Evolutionary conservation across 2,797 vertebrate species (phyloP).

Genomic region (Danio kyathit): DNA sequence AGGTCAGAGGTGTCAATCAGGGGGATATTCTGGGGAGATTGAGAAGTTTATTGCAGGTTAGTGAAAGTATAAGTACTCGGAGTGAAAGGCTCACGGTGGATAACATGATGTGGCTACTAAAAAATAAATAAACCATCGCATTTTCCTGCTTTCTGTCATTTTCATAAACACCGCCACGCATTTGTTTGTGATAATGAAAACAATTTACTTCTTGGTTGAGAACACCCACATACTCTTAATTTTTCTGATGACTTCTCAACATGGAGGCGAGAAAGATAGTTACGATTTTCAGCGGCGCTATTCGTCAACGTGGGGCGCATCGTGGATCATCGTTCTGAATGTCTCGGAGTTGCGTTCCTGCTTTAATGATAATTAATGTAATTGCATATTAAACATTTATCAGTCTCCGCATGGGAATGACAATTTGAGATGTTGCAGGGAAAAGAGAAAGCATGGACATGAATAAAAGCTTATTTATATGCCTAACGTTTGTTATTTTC

Average conservation of each 20-base stretch:
- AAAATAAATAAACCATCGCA: neutral
- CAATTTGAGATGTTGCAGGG: constrained; percentile 53
- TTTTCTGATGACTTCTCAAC: constrained; percentile 36
- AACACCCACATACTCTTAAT: constrained; percentile 37
- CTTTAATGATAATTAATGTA: constrained; percentile 67
- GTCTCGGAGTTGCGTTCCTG: constrained; percentile 55
- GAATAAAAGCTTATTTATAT: constrained; percentile 58
- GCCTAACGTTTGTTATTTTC: constrained; percentile 43
- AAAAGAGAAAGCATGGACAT: neutral
- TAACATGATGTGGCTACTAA: constrained; percentile 32
- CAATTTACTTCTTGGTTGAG: constrained; percentile 19
- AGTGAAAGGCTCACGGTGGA: constrained; percentile 46
- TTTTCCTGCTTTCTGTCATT: constrained; percentile 44
- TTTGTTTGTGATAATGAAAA: constrained; percentile 46
- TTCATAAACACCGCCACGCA: constrained; percentile 16
- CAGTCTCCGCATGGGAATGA: constrained; percentile 55
- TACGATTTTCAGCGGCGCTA: constrained; percentile 38
- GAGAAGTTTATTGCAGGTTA: constrained; percentile 62
- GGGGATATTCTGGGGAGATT: constrained; percentile 61
- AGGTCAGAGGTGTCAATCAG: constrained; percentile 66
- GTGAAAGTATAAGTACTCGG: constrained; percentile 54
- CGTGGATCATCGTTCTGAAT: constrained; percentile 54
- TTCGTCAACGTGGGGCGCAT: constrained; percentile 43
- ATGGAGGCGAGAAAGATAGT: neutral
- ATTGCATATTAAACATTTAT: constrained; percentile 67